Percentiles rank a stretch among this genome's conserved stretches.
phyloP scores from a whole-genome alignment of 2,888 invertebrate genomes.

The Stenolophus ochropezus region DNA sequence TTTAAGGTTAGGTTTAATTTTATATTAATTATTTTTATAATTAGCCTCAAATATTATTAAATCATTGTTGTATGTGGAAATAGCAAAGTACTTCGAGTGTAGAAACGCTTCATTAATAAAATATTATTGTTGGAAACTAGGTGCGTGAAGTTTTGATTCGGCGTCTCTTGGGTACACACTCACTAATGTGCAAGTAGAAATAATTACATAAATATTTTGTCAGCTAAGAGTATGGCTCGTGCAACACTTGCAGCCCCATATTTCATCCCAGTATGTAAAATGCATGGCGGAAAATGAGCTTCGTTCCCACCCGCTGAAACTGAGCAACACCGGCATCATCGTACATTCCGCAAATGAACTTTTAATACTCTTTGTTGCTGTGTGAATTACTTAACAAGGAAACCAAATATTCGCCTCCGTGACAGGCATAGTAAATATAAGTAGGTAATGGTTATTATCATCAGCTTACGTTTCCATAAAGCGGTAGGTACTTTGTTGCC shows the following conservation, averaged over 20 bases:
- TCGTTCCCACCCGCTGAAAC: not conserved
- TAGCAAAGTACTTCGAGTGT: too few relatives aligned
- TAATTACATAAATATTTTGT: not conserved
- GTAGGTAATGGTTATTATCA: too few relatives aligned
- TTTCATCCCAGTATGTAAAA: slow-evolving; percentile 7
- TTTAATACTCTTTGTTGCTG: slow-evolving; percentile 2
- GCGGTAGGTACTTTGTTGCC: too few relatives aligned
- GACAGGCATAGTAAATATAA: too few relatives aligned
- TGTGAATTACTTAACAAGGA: not conserved
- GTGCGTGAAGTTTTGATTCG: not conserved
- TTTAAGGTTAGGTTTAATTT: too few relatives aligned
- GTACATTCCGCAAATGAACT: not conserved
- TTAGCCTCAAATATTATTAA: too few relatives aligned
- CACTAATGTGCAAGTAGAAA: not conserved
- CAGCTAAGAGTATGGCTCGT: not conserved
- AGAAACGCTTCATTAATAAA: too few relatives aligned
- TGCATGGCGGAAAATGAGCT: slow-evolving; percentile 7
- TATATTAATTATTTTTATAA: too few relatives aligned
- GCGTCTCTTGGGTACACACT: not conserved
- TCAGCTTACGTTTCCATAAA: too few relatives aligned
- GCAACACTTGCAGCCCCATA: not conserved
- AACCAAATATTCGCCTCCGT: slow-evolving; percentile 4
- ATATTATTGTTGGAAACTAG: not conserved
- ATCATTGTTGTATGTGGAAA: too few relatives aligned
- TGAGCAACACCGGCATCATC: not conserved